Evolutionary conservation across 2,888 invertebrate species (phyloP), one percentile per base, ranked within the genome.

Genomic region (Athalia cordata): DNA sequence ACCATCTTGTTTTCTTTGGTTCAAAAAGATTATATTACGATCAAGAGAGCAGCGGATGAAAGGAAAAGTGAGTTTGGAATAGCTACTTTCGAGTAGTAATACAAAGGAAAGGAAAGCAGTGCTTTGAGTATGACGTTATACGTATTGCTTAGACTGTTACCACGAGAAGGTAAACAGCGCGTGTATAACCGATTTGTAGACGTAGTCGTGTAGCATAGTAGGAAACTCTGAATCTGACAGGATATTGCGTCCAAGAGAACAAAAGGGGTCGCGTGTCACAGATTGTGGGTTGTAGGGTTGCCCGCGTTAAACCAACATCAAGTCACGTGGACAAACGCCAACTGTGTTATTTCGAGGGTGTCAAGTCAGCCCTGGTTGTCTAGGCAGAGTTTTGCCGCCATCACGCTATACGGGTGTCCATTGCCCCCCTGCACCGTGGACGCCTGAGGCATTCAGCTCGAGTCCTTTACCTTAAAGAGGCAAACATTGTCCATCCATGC

Each of bases 301-400:
- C n/a, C 52, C 64, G 64, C 55, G 70, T 78, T 77, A 70, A 78
- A 74, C 78, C 72, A 78, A 78, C 78, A 29, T 29, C 29, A 78
- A 78, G 78, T 78, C 78, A 78, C 72, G 72, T 74, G 78, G 78
- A 78, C 78, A 78, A 78, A 78, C 78, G 64, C 74, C 72, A 78
- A 57, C 67, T 45, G 29, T 78, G 72, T 74, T 78, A 61, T 74
- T 78, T 64, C 52, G 47, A 55, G 50, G 78, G 72, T 64, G 78
- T 50, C 57, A 47, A n/a, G 62, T 3, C 72, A 45, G 59, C 65
- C 77, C 62, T 50, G 3, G 29, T 77, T 72, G 77, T 77, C 77
- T 61, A 70, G 77, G 61, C 68, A 68, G 50, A 43, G 61, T 77
- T 75, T 61, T 55, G 45, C 59, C 50, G 67, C 43, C 62, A 61